Conservation (phyloP, 2,113 vertebrate genomes). For the Megaptera novaeangliae region DNA sequence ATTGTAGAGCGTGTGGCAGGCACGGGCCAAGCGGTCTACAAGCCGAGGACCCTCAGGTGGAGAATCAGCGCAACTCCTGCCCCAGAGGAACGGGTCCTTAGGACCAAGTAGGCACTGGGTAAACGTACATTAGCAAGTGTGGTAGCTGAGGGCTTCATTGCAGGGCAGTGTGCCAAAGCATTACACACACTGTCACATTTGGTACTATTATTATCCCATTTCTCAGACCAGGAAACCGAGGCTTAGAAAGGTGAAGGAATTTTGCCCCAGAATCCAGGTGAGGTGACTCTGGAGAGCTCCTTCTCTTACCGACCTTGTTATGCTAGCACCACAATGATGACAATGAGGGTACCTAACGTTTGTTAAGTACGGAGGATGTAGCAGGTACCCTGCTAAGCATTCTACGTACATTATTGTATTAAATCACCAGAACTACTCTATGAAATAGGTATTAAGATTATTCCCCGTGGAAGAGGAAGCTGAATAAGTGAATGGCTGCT, state of each 20-base stretch:
- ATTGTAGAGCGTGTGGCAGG: not conserved
- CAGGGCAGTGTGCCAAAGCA: not conserved
- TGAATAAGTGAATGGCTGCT: not conserved
- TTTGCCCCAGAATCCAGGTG: not conserved
- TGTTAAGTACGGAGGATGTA: not conserved
- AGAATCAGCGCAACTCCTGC: not conserved
- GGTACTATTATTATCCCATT: not conserved
- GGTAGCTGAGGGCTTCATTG: not conserved
- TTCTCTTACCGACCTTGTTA: not conserved
- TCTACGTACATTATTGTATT: not conserved
- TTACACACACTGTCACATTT: not conserved
- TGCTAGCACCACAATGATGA: too few species aligned
- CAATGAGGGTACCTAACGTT: accelerated
- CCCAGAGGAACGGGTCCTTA: not conserved
- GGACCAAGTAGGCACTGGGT: not conserved
- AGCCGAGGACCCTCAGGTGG: not conserved
- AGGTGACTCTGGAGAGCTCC: not conserved
- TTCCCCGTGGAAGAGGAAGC: not conserved
- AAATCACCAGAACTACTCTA: not conserved
- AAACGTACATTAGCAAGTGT: not conserved
- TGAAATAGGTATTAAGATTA: not conserved
- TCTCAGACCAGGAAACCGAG: not conserved
- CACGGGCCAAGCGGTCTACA: not conserved
- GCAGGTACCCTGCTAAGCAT: not conserved
- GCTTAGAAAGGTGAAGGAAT: not conserved